Percentiles rank a stretch among this genome's conserved stretches.
Conservation (phyloP, 2,888 invertebrate genomes). For the Pherbina coryleti region DNA sequence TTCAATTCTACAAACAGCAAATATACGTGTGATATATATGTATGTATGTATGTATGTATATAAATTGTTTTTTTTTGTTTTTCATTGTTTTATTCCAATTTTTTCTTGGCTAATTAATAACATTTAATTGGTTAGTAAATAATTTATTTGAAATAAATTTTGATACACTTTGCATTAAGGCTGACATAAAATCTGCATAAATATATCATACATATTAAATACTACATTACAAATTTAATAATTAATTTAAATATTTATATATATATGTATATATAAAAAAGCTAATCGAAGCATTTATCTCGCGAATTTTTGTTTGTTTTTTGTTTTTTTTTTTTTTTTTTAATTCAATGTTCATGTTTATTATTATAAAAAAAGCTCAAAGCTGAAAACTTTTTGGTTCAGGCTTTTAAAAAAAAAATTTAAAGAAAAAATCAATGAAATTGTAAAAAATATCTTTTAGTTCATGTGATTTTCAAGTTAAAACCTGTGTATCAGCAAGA, state of each 20-base stretch:
- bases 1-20: conserved; percentile 22
- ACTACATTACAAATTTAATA: not conserved
- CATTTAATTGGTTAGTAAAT: not conserved
- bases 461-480: no score
- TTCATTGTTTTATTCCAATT: not conserved
- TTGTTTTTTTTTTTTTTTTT: not conserved
- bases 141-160: conserved; percentile 35
- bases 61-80: not conserved
- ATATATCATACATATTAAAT: not conserved
- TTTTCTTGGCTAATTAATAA: not conserved
- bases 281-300: not conserved
- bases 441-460: no score
- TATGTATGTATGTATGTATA: no score
- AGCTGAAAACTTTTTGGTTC: no score
- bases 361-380: no score
- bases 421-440: no score
- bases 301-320: not conserved
- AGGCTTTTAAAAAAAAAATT: no score
- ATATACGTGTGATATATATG: no score
- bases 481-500: no score
- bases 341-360: no score
- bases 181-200: conserved; percentile 26
- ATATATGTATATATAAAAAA: conserved; percentile 4
- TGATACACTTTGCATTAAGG: conserved; percentile 36
- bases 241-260: not conserved